A percentile compares a stretch with the other conserved stretches of the same genome.
phyloP scores from a whole-genome alignment of 2,888 invertebrate genomes.

The Peribatodes rhomboidaria region DNA sequence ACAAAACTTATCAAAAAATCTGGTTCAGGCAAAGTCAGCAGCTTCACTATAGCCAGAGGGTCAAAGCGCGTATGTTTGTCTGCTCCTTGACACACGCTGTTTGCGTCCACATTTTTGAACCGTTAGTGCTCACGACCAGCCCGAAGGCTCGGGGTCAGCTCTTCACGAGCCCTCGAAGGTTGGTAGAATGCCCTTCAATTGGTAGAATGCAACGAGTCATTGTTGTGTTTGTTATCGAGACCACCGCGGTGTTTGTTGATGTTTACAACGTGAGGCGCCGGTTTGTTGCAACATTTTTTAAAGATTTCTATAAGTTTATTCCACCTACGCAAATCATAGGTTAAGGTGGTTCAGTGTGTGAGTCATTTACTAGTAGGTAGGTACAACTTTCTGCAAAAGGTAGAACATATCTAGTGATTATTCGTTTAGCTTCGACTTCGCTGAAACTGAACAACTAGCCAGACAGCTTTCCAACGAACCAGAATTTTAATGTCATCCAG shows the following conservation, averaged over 20 bases:
- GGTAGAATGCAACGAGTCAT: conserved; percentile 42
- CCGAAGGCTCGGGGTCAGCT: conserved; percentile 42
- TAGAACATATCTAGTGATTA: too few relatives aligned
- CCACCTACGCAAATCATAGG: neutral
- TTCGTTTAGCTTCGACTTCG: too few relatives aligned
- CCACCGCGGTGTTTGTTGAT: conserved; percentile 43
- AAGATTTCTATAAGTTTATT: conserved; percentile 16
- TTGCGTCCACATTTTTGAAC: conserved; percentile 73
- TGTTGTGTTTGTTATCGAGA: conserved; percentile 43
- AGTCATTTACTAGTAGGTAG: neutral
- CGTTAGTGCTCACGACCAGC: conserved; percentile 56
- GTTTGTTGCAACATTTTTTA: conserved; percentile 19
- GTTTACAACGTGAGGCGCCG: conserved; percentile 29
- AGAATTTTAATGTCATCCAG: too few relatives aligned
- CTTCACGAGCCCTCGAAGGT: conserved; percentile 11
- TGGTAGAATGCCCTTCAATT: conserved; percentile 5
- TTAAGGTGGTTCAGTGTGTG: neutral
- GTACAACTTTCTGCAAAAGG: too few relatives aligned
- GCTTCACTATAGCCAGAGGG: conserved; percentile 31
- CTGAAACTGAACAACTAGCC: too few relatives aligned
- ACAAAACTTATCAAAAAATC: neutral
- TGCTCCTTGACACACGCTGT: conserved; percentile 72
- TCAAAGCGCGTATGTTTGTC: conserved; percentile 58
- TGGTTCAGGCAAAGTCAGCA: conserved; percentile 11
- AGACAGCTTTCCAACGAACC: too few relatives aligned